Conservation (phyloP, 2,888 invertebrate genomes). For the Phlogophora meticulosa region DNA sequence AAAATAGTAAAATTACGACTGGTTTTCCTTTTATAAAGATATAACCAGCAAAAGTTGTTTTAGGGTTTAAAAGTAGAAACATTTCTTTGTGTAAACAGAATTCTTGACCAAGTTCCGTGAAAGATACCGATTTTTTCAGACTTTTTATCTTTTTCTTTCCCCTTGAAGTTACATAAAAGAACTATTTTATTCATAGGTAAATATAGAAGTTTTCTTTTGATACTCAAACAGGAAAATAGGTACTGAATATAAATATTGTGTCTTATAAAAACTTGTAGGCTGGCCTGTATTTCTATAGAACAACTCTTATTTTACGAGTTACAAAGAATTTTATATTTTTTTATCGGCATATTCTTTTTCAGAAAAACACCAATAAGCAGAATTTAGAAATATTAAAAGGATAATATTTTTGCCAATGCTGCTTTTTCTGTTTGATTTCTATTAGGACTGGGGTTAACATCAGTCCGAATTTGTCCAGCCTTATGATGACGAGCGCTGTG, state of each 20-base stretch:
- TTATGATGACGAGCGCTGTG: no score
- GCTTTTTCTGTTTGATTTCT: no score
- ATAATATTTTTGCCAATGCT: no score
- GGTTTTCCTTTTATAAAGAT: neutral
- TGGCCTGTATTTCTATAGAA: slow-evolving; percentile 39
- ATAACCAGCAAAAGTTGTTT: slow-evolving; percentile 2
- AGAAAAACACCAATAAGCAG: neutral
- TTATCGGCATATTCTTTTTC: neutral
- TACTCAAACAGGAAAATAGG: slow-evolving; percentile 55
- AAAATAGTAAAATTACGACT: slow-evolving; percentile 8
- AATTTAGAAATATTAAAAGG: no score
- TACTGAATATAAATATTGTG: slow-evolving; percentile 56
- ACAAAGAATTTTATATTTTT: no score
- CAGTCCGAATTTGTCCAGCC: no score
- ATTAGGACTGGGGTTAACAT: no score
- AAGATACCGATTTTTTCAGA: slow-evolving; percentile 33
- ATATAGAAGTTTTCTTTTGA: slow-evolving; percentile 58
- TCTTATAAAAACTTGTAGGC: slow-evolving; percentile 31
- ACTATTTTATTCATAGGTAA: slow-evolving; percentile 50
- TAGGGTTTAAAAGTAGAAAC: neutral
- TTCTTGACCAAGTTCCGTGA: slow-evolving; percentile 39
- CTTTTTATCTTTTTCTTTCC: slow-evolving; percentile 18
- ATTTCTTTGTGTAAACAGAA: slow-evolving; percentile 12
- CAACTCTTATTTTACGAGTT: slow-evolving; percentile 14
- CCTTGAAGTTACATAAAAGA: slow-evolving; percentile 40